Percentiles rank a stretch among this genome's conserved stretches.
These are phyloP conservation scores for Aphodius sticticus DNA, from an alignment of 2,888 invertebrate species.

Conservation along the genomic window DNA sequence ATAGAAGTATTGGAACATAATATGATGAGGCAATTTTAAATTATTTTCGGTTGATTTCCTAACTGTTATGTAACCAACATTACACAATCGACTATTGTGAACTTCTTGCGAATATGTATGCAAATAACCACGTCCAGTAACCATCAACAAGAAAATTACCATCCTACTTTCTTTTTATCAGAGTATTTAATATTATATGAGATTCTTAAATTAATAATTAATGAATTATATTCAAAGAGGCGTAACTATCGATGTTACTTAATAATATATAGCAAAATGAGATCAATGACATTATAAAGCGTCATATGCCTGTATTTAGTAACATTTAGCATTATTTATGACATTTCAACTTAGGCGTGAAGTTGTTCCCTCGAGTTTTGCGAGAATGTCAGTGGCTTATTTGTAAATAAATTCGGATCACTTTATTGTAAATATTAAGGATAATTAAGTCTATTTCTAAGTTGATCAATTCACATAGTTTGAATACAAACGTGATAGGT, in stretches of 20 bases:
- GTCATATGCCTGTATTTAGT: too few species aligned
- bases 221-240: neutral
- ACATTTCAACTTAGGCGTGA: neutral
- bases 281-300: neutral
- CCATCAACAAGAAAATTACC: neutral
- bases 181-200: neutral
- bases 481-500: neutral
- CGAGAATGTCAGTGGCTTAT: neutral
- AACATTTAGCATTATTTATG: neutral
- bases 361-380: neutral
- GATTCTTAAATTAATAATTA: neutral
- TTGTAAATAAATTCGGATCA: neutral
- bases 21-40: neutral
- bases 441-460: neutral
- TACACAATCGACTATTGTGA: neutral
- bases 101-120: neutral
- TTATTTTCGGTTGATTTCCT: neutral
- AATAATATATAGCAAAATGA: neutral
- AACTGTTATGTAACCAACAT: neutral
- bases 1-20: too few species aligned
- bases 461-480: neutral
- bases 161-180: neutral
- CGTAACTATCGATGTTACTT: neutral
- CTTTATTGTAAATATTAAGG: neutral
- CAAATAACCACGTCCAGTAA: too few species aligned